A percentile compares a stretch with the other conserved stretches of the same genome.
These are phyloP conservation scores for Spea bombifrons DNA, from an alignment of 2,113 vertebrate genomes.

Conservation along the genomic window DNA sequence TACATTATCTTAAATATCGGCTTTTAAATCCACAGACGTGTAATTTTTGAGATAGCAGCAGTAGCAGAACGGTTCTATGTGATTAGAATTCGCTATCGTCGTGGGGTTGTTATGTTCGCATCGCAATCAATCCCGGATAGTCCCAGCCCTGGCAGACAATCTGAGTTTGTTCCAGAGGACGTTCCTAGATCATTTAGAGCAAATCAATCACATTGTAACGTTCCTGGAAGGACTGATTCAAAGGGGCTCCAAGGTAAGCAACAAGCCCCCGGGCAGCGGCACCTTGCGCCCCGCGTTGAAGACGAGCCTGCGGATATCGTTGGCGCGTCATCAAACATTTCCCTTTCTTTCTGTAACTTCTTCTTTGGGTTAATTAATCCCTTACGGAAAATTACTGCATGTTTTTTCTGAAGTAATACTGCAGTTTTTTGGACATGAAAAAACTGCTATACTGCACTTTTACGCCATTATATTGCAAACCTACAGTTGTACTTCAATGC, in stretches of 20 bases:
- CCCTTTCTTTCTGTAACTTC: not conserved
- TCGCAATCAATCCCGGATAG: conserved; percentile 25
- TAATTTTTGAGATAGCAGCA: conserved; percentile 11
- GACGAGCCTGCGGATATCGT: too few relatives aligned
- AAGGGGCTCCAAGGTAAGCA: too few relatives aligned
- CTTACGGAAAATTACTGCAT: too few relatives aligned
- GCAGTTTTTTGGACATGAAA: too few relatives aligned
- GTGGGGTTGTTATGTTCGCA: conserved; percentile 1
- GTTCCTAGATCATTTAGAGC: conserved; percentile 15
- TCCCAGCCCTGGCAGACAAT: conserved; percentile 14
- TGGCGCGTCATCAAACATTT: conserved; percentile 9
- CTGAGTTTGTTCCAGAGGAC: conserved; percentile 32
- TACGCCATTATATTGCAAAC: too few relatives aligned
- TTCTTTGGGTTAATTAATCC: too few relatives aligned
- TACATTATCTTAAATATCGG: conserved; percentile 17
- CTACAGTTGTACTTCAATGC: too few relatives aligned
- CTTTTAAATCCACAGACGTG: conserved; percentile 13
- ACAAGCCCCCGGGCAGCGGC: too few relatives aligned
- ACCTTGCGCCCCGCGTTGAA: too few relatives aligned
- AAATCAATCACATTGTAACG: conserved; percentile 20
- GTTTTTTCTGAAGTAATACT: too few relatives aligned
- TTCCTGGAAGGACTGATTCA: not conserved
- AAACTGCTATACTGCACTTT: too few relatives aligned
- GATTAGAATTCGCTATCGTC: conserved; percentile 33
- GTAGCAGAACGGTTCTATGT: conserved; percentile 26